Conservation (phyloP, 2,797 vertebrate genomes). For the Eulemur rubriventer region DNA sequence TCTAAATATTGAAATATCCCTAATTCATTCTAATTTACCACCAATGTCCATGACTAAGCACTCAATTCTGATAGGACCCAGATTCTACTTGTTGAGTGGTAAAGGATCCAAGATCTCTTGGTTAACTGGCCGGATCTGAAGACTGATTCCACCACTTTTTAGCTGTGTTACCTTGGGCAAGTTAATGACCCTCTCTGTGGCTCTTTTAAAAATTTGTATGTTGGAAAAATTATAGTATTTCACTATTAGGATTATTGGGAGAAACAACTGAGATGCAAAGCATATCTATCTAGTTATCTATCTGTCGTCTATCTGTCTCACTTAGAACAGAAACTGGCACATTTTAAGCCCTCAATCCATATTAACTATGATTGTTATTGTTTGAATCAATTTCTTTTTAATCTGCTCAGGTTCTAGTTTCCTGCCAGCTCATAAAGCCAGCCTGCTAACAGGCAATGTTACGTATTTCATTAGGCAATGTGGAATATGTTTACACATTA, state of each 20-base stretch:
- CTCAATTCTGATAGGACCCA: background rate
- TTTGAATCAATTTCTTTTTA: slow-evolving; percentile 26
- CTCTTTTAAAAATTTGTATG: background rate
- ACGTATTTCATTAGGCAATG: slow-evolving; percentile 11
- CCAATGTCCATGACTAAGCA: background rate
- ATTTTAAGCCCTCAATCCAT: background rate
- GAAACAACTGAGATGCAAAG: background rate
- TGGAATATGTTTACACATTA: background rate
- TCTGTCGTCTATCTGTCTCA: background rate
- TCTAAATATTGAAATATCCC: background rate
- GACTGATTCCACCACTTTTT: background rate
- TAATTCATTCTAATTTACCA: background rate
- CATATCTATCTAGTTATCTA: background rate
- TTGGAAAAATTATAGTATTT: background rate
- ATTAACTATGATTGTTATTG: background rate
- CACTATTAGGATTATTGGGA: background rate
- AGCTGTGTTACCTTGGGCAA: background rate
- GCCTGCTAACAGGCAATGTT: background rate
- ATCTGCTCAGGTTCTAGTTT: background rate
- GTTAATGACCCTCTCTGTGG: background rate
- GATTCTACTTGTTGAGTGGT: background rate
- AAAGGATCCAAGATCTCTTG: background rate
- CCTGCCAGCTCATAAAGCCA: background rate
- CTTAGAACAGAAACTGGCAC: background rate
- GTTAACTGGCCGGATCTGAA: background rate